Conservation (phyloP, 2,797 vertebrate species). For the Xiphophorus birchmanni region DNA sequence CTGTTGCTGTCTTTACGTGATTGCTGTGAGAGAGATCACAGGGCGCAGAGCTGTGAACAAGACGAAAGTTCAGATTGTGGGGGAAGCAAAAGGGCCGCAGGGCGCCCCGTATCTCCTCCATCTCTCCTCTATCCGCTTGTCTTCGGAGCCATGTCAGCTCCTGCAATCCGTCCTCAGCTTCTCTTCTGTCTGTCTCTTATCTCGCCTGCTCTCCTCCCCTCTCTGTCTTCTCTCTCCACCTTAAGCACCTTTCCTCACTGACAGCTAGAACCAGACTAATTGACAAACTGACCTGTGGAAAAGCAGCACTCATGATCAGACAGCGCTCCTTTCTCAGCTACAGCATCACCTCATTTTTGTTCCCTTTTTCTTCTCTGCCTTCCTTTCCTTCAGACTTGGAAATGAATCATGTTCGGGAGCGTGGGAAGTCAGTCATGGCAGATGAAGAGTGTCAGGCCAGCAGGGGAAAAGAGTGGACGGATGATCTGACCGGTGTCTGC, state of each 20-base stretch:
- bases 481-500: background rate
- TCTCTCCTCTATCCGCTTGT: slow-evolving; percentile 7
- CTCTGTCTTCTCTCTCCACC: slow-evolving; percentile 20
- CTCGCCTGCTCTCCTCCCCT: slow-evolving; percentile 18
- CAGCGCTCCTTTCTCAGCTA: slow-evolving; percentile 32
- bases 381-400: slow-evolving; percentile 23
- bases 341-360: slow-evolving; percentile 31
- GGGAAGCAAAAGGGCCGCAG: background rate
- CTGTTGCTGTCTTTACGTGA: slow-evolving; percentile 31
- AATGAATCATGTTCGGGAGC: slow-evolving; percentile 32
- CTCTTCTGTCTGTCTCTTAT: slow-evolving; percentile 28
- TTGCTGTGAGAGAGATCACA: slow-evolving; percentile 27
- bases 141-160: slow-evolving; percentile 28
- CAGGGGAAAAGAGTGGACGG: slow-evolving; percentile 17
- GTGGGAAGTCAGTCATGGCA: slow-evolving; percentile 46
- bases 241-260: slow-evolving; percentile 38
- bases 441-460: slow-evolving; percentile 48
- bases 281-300: slow-evolving; percentile 71
- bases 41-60: background rate
- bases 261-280: slow-evolving; percentile 61
- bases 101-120: slow-evolving; percentile 1
- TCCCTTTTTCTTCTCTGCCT: slow-evolving; percentile 4
- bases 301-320: slow-evolving; percentile 61
- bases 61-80: slow-evolving; percentile 32
- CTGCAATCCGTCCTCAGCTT: slow-evolving; percentile 3